Evolutionary conservation across 2,797 vertebrate species (phyloP), one percentile per base, ranked within the genome.

Genomic region (Onychomys leucogaster): DNA sequence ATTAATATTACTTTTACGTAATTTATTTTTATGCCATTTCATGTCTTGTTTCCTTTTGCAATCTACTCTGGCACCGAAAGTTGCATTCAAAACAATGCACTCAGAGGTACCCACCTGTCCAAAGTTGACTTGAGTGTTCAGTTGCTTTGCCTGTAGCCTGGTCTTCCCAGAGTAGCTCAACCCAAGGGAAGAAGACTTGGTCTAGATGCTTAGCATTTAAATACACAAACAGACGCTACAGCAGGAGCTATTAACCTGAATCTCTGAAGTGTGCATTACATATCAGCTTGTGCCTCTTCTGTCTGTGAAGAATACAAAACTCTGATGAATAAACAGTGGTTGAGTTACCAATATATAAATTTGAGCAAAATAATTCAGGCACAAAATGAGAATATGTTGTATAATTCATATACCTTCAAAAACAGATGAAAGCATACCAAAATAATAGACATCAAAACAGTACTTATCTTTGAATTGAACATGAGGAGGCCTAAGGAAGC

Each of bases 1-100:
- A 92, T 67, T 89, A 93, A 69, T 61, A 25, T n/a, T 29, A 49
- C 17, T 91, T 84, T 63, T 29, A 76, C 6, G 43, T 80, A 32
- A 78, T 41, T 90, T 96, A 52, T 78, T 88, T 78, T 91, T n/a
- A 61, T 41, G 3, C 5, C 34, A 25, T 69, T 83, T 65, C 16
- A 67, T 49, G 59, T 71, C 17, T 82, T 57, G 43, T 61, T 82
- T 78, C 6, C 3, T 83, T 57, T 63, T 16, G 0, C 55, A 46
- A 55, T 11, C 19, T 32, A 5, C 11, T 59, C 21, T 57, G 21
- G 4, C 14, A 57, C 10, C 69, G 52, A 61, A 43, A 76, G 11
- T 43, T 6, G 21, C n/a, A 41, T 85, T 81, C 76, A 3, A n/a
- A 73, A n/a, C 43, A 61, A 41, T 12, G 61, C 23, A 41, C 29